These are phyloP conservation scores for Synanthedon myopaeformis DNA, from an alignment of 2,888 invertebrate genomes.

Conservation along the genomic window DNA sequence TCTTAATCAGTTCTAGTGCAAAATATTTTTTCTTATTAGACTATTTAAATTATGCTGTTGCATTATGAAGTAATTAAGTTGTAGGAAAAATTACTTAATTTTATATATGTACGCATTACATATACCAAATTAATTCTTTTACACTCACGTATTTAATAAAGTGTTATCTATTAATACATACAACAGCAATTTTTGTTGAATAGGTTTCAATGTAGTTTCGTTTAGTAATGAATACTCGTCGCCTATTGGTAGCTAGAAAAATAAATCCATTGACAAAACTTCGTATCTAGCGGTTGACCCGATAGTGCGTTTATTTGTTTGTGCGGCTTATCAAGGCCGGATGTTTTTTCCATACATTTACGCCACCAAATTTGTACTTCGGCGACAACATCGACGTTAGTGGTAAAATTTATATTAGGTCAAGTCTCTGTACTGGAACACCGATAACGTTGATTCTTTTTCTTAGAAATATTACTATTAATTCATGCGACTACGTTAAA, in stretches of 20 bases:
- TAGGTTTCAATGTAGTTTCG: no score
- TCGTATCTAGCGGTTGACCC: slow-evolving; percentile 62
- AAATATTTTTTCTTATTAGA: no score
- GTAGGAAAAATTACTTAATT: no score
- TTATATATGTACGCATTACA: no score
- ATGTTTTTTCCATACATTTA: slow-evolving; percentile 69
- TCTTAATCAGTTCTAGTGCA: no score
- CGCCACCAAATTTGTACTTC: slow-evolving; percentile 58
- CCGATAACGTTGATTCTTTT: slow-evolving; percentile 45
- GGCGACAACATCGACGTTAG: slow-evolving; percentile 46
- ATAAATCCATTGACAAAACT: slow-evolving; percentile 49
- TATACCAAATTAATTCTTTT: no score
- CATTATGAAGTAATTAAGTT: no score
- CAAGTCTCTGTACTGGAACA: slow-evolving; percentile 47
- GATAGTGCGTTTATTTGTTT: slow-evolving; percentile 67
- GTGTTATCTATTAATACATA: no score
- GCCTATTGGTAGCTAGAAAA: slow-evolving; percentile 11
- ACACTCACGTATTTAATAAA: no score
- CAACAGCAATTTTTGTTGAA: no score
- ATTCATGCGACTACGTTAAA: no score
- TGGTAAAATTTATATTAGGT: slow-evolving; percentile 57
- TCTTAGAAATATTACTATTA: slow-evolving; percentile 13
- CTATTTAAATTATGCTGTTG: no score
- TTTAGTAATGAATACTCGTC: background rate
- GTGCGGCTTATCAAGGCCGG: slow-evolving; percentile 68